Conservation (phyloP, 2,888 invertebrate species). For the Trachelus stipa region DNA sequence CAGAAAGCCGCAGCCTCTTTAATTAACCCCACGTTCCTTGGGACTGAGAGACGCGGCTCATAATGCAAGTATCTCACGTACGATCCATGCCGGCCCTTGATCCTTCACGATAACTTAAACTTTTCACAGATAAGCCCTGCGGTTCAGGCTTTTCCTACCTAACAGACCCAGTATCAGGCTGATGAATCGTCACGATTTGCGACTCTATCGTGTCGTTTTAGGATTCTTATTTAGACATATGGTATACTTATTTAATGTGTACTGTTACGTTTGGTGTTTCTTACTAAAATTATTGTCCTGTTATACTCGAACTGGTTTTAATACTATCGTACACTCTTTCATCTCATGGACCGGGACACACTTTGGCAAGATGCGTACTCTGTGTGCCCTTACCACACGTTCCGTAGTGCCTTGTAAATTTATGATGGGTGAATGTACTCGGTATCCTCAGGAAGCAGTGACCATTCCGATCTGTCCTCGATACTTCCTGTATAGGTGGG, state of each 20-base stretch:
- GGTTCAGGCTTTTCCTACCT: background rate
- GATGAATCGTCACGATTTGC: background rate
- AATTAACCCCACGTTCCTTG: constrained; percentile 55
- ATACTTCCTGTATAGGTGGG: background rate
- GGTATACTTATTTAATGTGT: background rate
- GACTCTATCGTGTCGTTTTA: background rate
- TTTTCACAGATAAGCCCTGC: constrained; percentile 22
- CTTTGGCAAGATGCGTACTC: background rate
- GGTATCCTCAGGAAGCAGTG: background rate
- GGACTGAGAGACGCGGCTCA: constrained; percentile 36
- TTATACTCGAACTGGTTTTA: background rate
- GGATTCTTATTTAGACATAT: background rate
- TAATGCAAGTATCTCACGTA: constrained; percentile 35
- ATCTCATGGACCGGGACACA: background rate
- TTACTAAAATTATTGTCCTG: background rate
- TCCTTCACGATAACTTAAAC: constrained; percentile 28
- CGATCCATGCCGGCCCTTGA: constrained; percentile 27
- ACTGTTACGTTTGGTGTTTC: background rate
- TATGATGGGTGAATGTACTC: background rate
- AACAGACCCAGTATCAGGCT: background rate
- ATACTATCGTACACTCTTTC: background rate
- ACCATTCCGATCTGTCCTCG: background rate
- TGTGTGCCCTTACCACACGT: background rate
- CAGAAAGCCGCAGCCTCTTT: constrained; percentile 49
- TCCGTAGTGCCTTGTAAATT: background rate